Base-by-base conservation (phyloP, 2,113 vertebrate species). In the Rhinolophus sinicus region DNA sequence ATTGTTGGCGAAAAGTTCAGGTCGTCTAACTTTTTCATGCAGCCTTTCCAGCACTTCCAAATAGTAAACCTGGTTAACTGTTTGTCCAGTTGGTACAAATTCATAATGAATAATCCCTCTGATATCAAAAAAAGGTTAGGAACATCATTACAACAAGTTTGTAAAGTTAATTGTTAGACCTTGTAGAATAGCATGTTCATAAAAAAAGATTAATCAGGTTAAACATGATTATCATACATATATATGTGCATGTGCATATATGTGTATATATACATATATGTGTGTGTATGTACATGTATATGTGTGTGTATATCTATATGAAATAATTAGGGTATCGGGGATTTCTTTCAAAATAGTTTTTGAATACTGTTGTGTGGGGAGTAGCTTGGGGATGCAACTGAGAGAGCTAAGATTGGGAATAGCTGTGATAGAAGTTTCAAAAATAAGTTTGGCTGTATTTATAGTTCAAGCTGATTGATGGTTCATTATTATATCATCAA, bases 281-380 rank as follows among this genome's bases (percentile, higher is more conserved):
- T 52, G 52, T 15, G 15, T 52, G 3, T 52, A 14, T 52, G 4
- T 52, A 14, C 12, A 14, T 52, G 4, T 52, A 14, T 52, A 14
- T 52, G 11, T 52, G 15, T 52, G 16, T 54, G 4, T 54, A 87
- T 72, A 72, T 33, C 9, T 38, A 47, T 19, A 89, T 44, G 12
- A 88, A 95, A 89, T 44, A n/a, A 73, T 38, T 77, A 70, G 58
- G 12, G 73, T 88, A 35, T 35, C 10, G 38, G 16, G 2, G 16
- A 52, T 50, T 86, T 95, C 54, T 97, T 50, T 86, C 30, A 75
- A 60, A 93, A 44, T 70, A 95, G 54, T 69, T 60, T 69, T 24
- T 3, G 28, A 6, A 50, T 50, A 12, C 12, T 50, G 47, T 50
- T 50, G 11, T 81, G 5, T 64, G 14, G 6, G 22, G 10, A 52